Evolutionary conservation across 2,888 invertebrate genomes (phyloP).

Genomic region (Rhorus exstirpatorius): DNA sequence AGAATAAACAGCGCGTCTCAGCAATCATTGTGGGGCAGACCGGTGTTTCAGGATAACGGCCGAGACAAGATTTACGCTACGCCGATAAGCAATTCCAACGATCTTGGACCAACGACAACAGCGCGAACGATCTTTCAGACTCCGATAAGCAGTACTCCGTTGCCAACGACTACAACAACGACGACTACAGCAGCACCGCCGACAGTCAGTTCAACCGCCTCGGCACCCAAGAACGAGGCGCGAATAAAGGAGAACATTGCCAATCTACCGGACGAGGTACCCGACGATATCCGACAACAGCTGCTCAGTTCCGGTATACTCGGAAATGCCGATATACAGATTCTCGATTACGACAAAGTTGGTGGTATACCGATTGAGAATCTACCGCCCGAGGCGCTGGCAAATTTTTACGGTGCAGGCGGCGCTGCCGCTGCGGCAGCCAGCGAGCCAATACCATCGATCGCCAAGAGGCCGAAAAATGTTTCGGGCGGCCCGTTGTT

Average conservation of each 20-base stretch:
- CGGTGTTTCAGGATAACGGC: slow-evolving; percentile 73
- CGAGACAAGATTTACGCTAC: slow-evolving; percentile 83
- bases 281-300: slow-evolving; percentile 94
- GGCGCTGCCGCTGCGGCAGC: slow-evolving; percentile 91
- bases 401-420: slow-evolving; percentile 95
- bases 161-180: slow-evolving; percentile 86
- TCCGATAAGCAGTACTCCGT: slow-evolving; percentile 86
- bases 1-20: slow-evolving; percentile 77
- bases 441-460: slow-evolving; percentile 90
- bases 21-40: slow-evolving; percentile 82
- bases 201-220: slow-evolving; percentile 86
- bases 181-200: slow-evolving; percentile 87
- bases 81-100: slow-evolving; percentile 78
- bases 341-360: slow-evolving; percentile 95
- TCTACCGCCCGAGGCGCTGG: slow-evolving; percentile 94
- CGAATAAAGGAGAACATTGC: slow-evolving; percentile 85
- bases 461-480: slow-evolving; percentile 86
- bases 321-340: slow-evolving; percentile 95
- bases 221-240: slow-evolving; percentile 88
- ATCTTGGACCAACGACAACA: slow-evolving; percentile 83
- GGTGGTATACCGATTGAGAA: slow-evolving; percentile 94
- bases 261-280: slow-evolving; percentile 94
- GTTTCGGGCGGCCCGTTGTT: slow-evolving; percentile 56
- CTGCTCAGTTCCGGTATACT: slow-evolving; percentile 94
- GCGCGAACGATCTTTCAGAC: slow-evolving; percentile 84